Evolutionary conservation across 2,113 vertebrate species (phyloP).

Genomic region (Trichomycterus rosablanca): DNA sequence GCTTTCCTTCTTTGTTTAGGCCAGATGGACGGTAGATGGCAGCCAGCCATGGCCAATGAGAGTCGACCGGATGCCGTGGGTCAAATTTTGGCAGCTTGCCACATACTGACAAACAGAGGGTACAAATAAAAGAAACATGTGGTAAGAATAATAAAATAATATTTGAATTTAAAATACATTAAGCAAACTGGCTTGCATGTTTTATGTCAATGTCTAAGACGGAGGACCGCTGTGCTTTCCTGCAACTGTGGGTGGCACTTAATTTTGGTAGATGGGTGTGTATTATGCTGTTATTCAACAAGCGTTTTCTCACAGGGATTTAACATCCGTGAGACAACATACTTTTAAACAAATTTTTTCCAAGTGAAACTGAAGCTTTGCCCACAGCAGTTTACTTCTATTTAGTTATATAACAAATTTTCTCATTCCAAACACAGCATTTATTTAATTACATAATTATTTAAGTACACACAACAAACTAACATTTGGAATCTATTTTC

Average conservation of each 20-base stretch:
- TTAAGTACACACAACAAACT: neutral
- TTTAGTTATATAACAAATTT: too few relatives aligned
- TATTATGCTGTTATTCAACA: neutral
- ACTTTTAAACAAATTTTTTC: too few relatives aligned
- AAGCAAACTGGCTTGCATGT: neutral
- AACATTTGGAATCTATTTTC: conserved; percentile 8
- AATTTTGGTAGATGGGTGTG: neutral
- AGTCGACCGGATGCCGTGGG: conserved; percentile 67
- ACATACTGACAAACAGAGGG: conserved; percentile 75
- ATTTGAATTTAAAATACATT: neutral
- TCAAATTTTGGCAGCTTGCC: conserved; percentile 83
- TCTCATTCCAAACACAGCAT: too few relatives aligned
- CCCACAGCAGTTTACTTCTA: too few relatives aligned
- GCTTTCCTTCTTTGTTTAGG: conserved; percentile 41
- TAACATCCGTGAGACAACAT: too few relatives aligned
- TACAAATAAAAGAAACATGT: conserved; percentile 23
- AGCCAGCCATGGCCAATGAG: conserved; percentile 90
- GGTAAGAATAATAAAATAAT: neutral
- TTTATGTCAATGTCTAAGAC: neutral
- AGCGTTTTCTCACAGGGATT: too few relatives aligned
- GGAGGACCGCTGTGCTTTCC: neutral
- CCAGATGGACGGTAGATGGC: conserved; percentile 81
- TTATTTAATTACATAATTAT: too few relatives aligned
- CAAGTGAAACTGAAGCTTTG: too few relatives aligned
- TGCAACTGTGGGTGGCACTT: too few relatives aligned